phyloP scores from a whole-genome alignment of 2,888 invertebrate species.

The Drosophila peninsularis region DNA sequence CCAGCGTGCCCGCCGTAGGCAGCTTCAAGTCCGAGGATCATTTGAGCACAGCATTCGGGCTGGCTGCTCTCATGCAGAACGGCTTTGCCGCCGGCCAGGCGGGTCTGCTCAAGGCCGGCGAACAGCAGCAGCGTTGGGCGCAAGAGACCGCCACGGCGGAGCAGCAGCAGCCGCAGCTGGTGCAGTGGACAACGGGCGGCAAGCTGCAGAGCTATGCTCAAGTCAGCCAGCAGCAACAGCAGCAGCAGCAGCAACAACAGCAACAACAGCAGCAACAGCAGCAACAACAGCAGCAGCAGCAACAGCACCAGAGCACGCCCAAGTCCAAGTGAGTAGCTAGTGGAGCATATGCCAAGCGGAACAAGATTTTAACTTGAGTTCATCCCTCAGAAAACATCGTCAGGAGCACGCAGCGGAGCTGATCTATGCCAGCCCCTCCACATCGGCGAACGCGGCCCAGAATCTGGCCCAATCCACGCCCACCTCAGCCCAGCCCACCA shows the following conservation, averaged over 20 bases:
- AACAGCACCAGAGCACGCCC: slow-evolving; percentile 75
- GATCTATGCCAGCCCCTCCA: slow-evolving; percentile 82
- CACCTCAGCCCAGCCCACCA: slow-evolving; percentile 68
- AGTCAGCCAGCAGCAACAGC: slow-evolving; percentile 75
- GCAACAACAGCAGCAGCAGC: slow-evolving; percentile 37
- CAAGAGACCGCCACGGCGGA: slow-evolving; percentile 62
- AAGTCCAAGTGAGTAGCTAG: slow-evolving; percentile 77
- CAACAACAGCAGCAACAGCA: slow-evolving; percentile 72
- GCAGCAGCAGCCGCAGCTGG: slow-evolving; percentile 79
- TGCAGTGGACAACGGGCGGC: slow-evolving; percentile 87
- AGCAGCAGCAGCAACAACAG: slow-evolving; percentile 74
- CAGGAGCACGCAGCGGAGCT: slow-evolving; percentile 79
- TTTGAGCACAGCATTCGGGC: slow-evolving; percentile 89
- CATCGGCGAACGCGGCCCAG: slow-evolving; percentile 76
- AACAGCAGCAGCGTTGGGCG: slow-evolving; percentile 77
- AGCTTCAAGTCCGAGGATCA: slow-evolving; percentile 89
- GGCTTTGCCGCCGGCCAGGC: slow-evolving; percentile 85
- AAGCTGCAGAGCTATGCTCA: slow-evolving; percentile 89
- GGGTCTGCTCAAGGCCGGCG: slow-evolving; percentile 70
- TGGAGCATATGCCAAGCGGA: not conserved
- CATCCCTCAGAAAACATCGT: slow-evolving; percentile 77
- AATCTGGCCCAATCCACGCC: slow-evolving; percentile 76
- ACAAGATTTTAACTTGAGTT: not conserved
- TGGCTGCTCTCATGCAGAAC: slow-evolving; percentile 90
- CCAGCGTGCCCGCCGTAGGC: slow-evolving; percentile 70